A percentile compares a stretch with the other conserved stretches of the same genome.
phyloP scores from a whole-genome alignment of 2,113 vertebrate species.

The Trogon surrucura region DNA sequence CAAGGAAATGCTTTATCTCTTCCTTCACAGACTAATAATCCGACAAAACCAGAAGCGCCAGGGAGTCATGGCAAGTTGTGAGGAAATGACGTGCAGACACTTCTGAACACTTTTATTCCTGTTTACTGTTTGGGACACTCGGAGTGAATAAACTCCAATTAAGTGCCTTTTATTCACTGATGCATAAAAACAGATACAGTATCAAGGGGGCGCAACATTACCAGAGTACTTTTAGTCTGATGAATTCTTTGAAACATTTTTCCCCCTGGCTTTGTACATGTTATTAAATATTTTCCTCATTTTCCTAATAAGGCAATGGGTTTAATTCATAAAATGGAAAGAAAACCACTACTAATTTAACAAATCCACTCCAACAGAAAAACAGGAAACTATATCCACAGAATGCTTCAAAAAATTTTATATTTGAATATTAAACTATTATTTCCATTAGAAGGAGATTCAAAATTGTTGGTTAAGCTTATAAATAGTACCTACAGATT shows the following conservation, averaged over 20 bases:
- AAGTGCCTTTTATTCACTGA: background rate
- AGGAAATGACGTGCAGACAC: conserved; percentile 60
- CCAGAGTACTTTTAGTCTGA: background rate
- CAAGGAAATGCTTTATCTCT: conserved; percentile 83
- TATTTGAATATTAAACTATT: conserved; percentile 40
- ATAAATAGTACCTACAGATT: background rate
- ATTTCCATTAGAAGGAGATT: conserved; percentile 19
- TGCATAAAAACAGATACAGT: background rate
- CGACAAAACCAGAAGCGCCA: conserved; percentile 64
- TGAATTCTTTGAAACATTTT: background rate
- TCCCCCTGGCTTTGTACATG: background rate
- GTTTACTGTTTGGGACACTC: conserved; percentile 57
- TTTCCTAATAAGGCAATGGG: background rate
- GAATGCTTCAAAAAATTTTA: background rate
- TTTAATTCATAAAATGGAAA: background rate
- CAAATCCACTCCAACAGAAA: background rate
- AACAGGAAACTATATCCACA: background rate
- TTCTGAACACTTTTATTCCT: conserved; percentile 46
- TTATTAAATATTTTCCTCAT: background rate
- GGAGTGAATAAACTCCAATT: conserved; percentile 46
- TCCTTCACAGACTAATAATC: conserved; percentile 81
- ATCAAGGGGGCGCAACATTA: background rate
- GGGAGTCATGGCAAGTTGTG: conserved; percentile 60
- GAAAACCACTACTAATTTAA: background rate
- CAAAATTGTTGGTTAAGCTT: conserved; percentile 37